phyloP scores from a whole-genome alignment of 2,113 vertebrate genomes.

The Campylomormyrus numenius region DNA sequence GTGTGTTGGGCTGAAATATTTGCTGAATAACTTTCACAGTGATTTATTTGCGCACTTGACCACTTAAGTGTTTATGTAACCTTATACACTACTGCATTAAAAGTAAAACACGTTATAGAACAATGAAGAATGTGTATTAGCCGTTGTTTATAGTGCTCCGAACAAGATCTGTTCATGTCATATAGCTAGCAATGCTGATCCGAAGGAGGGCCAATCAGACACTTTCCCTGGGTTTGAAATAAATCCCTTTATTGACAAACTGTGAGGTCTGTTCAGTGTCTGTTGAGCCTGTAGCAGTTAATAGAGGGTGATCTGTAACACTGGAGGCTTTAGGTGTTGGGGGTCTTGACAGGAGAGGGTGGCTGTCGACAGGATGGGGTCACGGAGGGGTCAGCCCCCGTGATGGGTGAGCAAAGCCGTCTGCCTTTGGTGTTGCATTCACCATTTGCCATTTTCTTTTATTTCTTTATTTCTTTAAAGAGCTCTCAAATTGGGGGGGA shows the following conservation, averaged over 20 bases:
- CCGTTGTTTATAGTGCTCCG: background rate
- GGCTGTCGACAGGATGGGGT: background rate
- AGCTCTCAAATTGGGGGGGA: background rate
- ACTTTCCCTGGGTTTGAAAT: constrained; percentile 1
- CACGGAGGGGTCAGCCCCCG: too few species aligned
- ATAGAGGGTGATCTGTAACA: constrained; percentile 7
- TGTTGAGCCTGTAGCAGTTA: background rate
- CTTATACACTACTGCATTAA: background rate
- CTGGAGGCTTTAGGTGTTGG: background rate
- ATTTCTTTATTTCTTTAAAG: background rate
- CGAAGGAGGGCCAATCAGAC: background rate
- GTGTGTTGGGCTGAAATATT: background rate
- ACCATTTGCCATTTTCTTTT: background rate
- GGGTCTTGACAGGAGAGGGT: background rate
- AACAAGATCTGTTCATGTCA: background rate
- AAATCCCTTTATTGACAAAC: background rate
- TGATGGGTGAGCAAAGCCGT: background rate
- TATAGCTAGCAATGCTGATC: background rate
- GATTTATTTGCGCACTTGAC: background rate
- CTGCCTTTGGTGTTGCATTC: background rate
- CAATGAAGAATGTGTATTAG: background rate
- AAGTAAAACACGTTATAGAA: background rate
- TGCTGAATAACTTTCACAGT: background rate
- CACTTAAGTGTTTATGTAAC: constrained; percentile 2
- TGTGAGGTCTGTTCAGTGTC: background rate